These are phyloP conservation scores for Serripes groenlandicus DNA, from an alignment of 2,888 invertebrate species.

Conservation along the genomic window DNA sequence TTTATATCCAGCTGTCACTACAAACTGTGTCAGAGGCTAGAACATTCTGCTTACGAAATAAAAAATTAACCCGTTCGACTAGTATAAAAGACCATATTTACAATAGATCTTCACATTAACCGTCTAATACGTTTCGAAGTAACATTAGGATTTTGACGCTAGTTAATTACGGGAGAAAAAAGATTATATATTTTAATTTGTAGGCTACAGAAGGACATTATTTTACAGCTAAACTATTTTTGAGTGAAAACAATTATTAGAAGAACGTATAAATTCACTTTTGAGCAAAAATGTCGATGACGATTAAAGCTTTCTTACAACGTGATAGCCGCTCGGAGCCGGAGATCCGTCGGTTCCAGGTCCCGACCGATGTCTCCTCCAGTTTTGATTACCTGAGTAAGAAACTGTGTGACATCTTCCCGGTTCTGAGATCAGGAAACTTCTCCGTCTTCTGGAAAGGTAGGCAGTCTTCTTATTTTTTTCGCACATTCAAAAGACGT, in stretches of 20 bases:
- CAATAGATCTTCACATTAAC: neutral
- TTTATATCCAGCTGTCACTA: slow-evolving; percentile 11
- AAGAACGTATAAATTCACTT: no score
- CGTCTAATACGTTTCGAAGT: neutral
- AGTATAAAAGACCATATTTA: neutral
- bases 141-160: no score
- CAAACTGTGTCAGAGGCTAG: slow-evolving; percentile 11
- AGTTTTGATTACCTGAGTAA: slow-evolving; percentile 88
- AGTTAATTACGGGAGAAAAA: no score
- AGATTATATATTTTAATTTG: no score
- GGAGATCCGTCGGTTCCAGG: slow-evolving; percentile 89
- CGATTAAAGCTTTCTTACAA: slow-evolving; percentile 82
- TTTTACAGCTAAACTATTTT: no score
- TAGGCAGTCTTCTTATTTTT: no score
- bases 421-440: slow-evolving; percentile 87
- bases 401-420: slow-evolving; percentile 89
- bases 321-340: slow-evolving; percentile 86
- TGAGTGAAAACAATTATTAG: no score
- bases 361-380: slow-evolving; percentile 88
- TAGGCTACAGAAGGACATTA: no score
- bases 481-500: no score
- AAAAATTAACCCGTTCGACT: neutral
- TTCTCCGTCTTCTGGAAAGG: slow-evolving; percentile 90
- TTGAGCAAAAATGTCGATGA: slow-evolving; percentile 77
- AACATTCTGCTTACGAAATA: slow-evolving; percentile 23